A percentile compares a stretch with the other conserved stretches of the same genome.
These are phyloP conservation scores for Hemitrygon akajei DNA, from an alignment of 2,797 vertebrate species.

Conservation along the genomic window DNA sequence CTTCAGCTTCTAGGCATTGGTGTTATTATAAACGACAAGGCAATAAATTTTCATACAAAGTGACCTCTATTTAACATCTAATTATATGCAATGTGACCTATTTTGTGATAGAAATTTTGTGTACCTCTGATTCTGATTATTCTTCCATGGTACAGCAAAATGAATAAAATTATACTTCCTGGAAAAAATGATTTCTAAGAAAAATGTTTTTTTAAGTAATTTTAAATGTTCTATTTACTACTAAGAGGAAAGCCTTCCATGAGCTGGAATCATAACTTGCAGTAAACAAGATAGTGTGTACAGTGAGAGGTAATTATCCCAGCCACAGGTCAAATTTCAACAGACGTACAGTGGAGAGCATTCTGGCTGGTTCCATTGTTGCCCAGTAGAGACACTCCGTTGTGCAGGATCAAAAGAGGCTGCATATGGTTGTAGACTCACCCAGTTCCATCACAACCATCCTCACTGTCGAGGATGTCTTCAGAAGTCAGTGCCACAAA, in stretches of 20 bases:
- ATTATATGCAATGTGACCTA: background rate
- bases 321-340: too few relatives aligned
- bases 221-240: background rate
- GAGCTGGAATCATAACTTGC: too few relatives aligned
- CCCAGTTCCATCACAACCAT: too few relatives aligned
- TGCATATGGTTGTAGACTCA: too few relatives aligned
- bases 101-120: background rate
- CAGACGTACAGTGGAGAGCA: too few relatives aligned
- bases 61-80: conserved; percentile 10
- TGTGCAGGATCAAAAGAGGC: too few relatives aligned
- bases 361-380: too few relatives aligned
- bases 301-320: too few relatives aligned
- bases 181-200: background rate
- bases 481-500: too few relatives aligned
- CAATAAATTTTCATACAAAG: background rate
- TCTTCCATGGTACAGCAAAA: background rate
- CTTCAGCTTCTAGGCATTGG: background rate
- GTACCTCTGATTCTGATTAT: background rate
- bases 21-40: background rate
- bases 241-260: background rate
- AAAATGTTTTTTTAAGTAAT: background rate
- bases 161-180: background rate
- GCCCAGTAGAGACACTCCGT: too few relatives aligned
- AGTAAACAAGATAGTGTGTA: too few relatives aligned
- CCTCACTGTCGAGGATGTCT: too few relatives aligned